These are phyloP conservation scores for Enoplosus armatus DNA, from an alignment of 2,797 vertebrate genomes.

Conservation along the genomic window DNA sequence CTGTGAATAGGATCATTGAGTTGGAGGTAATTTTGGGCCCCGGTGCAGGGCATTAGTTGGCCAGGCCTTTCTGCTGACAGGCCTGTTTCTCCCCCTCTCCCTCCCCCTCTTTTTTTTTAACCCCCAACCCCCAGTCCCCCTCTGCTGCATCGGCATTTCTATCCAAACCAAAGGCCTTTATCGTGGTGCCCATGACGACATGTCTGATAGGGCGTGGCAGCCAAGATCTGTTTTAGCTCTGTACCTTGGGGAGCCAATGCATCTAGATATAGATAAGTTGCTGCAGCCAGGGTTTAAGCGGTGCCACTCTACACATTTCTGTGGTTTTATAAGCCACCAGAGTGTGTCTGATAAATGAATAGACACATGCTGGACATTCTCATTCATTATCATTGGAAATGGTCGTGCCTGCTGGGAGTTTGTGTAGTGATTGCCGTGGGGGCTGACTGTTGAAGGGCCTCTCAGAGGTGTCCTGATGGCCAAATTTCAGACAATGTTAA, in stretches of 20 bases:
- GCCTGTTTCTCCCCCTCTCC: constrained; percentile 77
- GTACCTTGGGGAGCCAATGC: constrained; percentile 59
- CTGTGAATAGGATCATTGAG: constrained; percentile 93
- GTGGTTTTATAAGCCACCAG: constrained; percentile 60
- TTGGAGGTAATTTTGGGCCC: constrained; percentile 93
- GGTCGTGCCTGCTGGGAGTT: constrained; percentile 73
- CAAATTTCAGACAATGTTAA: constrained; percentile 65
- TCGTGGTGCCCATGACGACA: constrained; percentile 88
- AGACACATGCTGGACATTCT: constrained; percentile 72
- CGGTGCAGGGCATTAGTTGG: constrained; percentile 90
- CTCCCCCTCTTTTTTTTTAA: constrained; percentile 44
- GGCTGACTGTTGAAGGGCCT: constrained; percentile 63
- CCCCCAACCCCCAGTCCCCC: constrained; percentile 63
- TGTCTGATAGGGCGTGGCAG: constrained; percentile 88
- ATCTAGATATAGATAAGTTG: constrained; percentile 64
- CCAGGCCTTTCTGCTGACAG: constrained; percentile 91
- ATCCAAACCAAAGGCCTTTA: constrained; percentile 87
- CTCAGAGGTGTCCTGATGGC: constrained; percentile 61
- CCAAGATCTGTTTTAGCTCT: constrained; percentile 53
- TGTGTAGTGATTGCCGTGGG: constrained; percentile 61
- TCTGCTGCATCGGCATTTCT: constrained; percentile 91
- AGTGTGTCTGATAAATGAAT: constrained; percentile 73
- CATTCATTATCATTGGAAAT: constrained; percentile 81
- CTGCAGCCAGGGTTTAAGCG: constrained; percentile 34
- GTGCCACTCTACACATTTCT: constrained; percentile 44